Base-by-base conservation (phyloP, 2,797 vertebrate genomes). In the Huso huso region DNA sequence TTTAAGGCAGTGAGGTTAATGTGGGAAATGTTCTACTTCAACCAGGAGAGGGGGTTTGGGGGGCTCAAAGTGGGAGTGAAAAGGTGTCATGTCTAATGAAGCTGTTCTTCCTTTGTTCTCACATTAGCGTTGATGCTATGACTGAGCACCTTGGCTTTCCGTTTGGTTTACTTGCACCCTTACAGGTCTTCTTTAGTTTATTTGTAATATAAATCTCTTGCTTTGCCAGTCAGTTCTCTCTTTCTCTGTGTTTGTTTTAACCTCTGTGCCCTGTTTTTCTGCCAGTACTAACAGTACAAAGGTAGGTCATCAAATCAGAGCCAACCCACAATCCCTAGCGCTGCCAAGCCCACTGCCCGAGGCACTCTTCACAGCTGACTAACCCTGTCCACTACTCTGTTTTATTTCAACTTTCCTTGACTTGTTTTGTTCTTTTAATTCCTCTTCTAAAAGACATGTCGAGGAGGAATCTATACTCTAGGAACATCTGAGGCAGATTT, bases 251-350 rank as follows among this genome's bases (percentile, higher is more conserved):
- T 37, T 37, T 37, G 23, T 37, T 37, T 37, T 37, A 37, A 62
- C 7, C 61, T 62, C 61, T 7, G 23, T 62, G 61, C 61, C 61
- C 61, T 62, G 10, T 37, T n/a, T 62, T 9, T 12, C 13, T 62
- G 61, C 11, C 61, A 62, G 61, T 37, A 62, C 15, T 18, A 62
- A 37, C 5, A 62, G 2, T 15, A 62, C 18, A 48, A 62, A 37
- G 23, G 23, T 37, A 4, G 23, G 23, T 37, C 23, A 37, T 37
- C 23, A 37, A 37, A 4, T 37, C 23, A 37, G 23, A 37, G 23
- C 23, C 23, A 37, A 62, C 12, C 61, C 61, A 62, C 18, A 37
- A 62, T 23, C 61, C 7, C n/a, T 6, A 9, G 61, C 61, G 7
- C 9, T 9, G 23, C 4, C 8, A 62, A 62, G 61, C 61, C 61